Percentiles rank a stretch among this genome's conserved stretches.
phyloP scores from a whole-genome alignment of 1,140 invertebrate species.

The Hyles vespertilio region DNA sequence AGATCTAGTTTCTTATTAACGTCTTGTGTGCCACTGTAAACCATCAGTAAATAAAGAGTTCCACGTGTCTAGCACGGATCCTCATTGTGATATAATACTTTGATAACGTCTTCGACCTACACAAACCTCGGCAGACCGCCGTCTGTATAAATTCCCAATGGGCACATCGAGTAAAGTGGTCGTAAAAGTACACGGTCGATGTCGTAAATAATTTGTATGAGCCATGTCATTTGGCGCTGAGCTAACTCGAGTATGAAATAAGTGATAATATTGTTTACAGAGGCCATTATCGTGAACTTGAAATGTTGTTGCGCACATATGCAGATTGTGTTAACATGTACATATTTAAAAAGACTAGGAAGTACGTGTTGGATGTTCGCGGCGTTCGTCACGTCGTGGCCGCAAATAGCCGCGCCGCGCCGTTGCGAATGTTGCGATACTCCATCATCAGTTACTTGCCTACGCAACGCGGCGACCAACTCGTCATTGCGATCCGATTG shows the following conservation, averaged over 20 bases:
- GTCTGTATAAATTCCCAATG: slow-evolving; percentile 18
- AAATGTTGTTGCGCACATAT: slow-evolving; percentile 36
- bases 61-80: too few species aligned
- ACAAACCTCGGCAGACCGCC: slow-evolving; percentile 3
- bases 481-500: too few species aligned
- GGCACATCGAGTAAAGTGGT: slow-evolving; percentile 15
- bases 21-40: neutral
- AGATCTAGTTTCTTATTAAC: too few species aligned
- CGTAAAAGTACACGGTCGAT: slow-evolving; percentile 23
- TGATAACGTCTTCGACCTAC: slow-evolving; percentile 9
- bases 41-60: neutral
- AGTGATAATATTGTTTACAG: slow-evolving; percentile 30
- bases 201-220: slow-evolving; percentile 24
- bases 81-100: neutral
- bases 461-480: slow-evolving; percentile 6
- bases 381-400: slow-evolving; percentile 14
- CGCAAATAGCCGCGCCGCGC: neutral
- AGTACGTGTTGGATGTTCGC: slow-evolving; percentile 30
- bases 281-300: slow-evolving; percentile 52
- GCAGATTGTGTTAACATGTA: slow-evolving; percentile 36
- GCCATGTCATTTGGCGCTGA: slow-evolving; percentile 18
- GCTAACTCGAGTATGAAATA: slow-evolving; percentile 12
- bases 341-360: slow-evolving; percentile 48
- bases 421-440: neutral
- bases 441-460: neutral